phyloP scores from a whole-genome alignment of 2,113 vertebrate genomes.

The Psilopogon haemacephalus region DNA sequence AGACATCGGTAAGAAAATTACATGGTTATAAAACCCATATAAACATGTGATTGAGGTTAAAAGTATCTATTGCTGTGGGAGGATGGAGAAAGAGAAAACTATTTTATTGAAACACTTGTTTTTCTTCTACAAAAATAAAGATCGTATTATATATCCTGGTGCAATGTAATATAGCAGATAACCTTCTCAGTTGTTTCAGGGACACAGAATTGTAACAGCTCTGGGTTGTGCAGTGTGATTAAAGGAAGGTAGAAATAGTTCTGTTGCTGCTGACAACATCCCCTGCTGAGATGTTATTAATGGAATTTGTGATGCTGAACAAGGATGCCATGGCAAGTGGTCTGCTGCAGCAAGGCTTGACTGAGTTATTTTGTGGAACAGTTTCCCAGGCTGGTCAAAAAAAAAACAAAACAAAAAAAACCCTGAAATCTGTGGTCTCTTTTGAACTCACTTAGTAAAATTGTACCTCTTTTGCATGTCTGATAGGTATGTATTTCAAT shows the following conservation, averaged over 20 bases:
- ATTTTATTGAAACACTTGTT: background rate
- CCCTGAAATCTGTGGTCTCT: background rate
- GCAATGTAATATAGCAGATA: constrained; percentile 11
- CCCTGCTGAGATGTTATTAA: constrained; percentile 14
- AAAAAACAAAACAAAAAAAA: background rate
- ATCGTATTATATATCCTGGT: constrained; percentile 8
- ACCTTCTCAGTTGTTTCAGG: background rate
- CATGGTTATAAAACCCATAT: background rate
- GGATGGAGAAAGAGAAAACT: background rate
- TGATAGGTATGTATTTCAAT: background rate
- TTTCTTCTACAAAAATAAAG: constrained; percentile 14
- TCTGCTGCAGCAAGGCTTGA: background rate
- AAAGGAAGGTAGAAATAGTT: constrained; percentile 39
- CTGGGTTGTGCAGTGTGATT: background rate
- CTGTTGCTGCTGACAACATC: constrained; percentile 17
- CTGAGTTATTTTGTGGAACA: background rate
- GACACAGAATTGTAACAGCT: constrained; percentile 14
- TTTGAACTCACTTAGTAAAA: background rate
- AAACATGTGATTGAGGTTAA: background rate
- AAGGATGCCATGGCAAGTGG: background rate
- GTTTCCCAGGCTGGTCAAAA: background rate
- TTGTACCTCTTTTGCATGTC: background rate
- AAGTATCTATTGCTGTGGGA: background rate
- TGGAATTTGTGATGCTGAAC: background rate
- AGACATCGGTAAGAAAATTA: background rate